Conservation (phyloP, 2,797 vertebrate species). For the Fistularia tabacaria region DNA sequence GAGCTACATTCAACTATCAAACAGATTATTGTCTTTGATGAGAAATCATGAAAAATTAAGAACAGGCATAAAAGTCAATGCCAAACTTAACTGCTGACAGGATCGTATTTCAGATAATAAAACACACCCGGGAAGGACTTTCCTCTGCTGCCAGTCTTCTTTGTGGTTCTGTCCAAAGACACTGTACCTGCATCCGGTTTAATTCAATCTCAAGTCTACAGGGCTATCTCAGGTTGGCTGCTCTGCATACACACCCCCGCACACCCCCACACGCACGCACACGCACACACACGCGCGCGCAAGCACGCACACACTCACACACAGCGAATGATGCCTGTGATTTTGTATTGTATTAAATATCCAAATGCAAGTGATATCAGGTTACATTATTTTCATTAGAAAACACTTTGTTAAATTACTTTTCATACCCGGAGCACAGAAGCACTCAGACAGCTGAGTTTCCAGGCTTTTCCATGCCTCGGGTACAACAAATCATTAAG, state of each 20-base stretch:
- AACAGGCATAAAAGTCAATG: constrained; percentile 62
- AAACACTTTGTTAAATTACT: constrained; percentile 76
- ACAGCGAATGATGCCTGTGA: constrained; percentile 28
- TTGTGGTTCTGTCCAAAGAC: not conserved
- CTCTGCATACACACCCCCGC: not conserved
- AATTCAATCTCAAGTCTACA: not conserved
- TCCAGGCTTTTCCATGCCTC: constrained; percentile 60
- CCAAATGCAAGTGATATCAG: constrained; percentile 58
- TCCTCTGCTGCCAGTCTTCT: constrained; percentile 16
- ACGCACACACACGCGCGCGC: not conserved
- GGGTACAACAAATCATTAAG: constrained; percentile 76
- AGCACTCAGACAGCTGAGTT: constrained; percentile 66
- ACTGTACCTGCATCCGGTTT: constrained; percentile 14
- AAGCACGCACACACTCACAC: constrained; percentile 4
- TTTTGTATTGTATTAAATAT: constrained; percentile 47
- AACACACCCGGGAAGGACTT: constrained; percentile 53
- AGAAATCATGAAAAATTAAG: constrained; percentile 63
- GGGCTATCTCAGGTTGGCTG: too few relatives aligned
- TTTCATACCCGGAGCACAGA: constrained; percentile 71
- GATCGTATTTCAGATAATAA: constrained; percentile 64
- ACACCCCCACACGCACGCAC: not conserved
- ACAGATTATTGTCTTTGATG: constrained; percentile 49
- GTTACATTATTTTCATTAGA: constrained; percentile 72
- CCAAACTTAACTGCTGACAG: constrained; percentile 61
- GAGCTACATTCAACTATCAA: too few relatives aligned